A percentile compares a stretch with the other conserved stretches of the same genome.
Evolutionary conservation across 2,113 vertebrate species (phyloP).

Genomic region (Marmota flaviventris): DNA sequence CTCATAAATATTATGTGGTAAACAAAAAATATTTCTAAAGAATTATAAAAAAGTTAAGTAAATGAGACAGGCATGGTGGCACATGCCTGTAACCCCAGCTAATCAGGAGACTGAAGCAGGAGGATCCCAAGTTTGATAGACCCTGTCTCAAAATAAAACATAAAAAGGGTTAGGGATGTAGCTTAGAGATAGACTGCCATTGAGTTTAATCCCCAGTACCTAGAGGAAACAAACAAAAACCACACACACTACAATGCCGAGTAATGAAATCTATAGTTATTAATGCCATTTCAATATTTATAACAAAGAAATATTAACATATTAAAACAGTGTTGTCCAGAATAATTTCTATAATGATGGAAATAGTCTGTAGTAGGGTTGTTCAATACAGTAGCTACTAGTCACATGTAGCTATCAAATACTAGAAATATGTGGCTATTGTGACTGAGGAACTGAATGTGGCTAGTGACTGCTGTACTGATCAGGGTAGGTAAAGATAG

Average conservation of each 20-base stretch:
- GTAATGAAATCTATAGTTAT: constrained; percentile 18
- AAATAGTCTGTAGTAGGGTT: constrained; percentile 5
- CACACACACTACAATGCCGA: constrained; percentile 28
- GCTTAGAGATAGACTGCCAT: not conserved
- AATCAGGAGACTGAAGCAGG: not conserved
- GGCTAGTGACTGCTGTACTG: not conserved
- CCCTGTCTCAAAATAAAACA: not conserved
- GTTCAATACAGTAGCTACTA: constrained; percentile 2
- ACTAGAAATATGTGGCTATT: not conserved
- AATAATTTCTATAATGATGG: not conserved
- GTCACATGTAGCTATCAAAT: not conserved
- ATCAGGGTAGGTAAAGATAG: not conserved
- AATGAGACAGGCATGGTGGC: not conserved
- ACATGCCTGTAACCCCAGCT: not conserved
- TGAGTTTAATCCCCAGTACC: not conserved
- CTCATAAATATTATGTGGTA: not conserved
- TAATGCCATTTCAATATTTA: constrained; percentile 42
- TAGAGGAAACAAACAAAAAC: not conserved
- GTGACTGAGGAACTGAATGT: not conserved
- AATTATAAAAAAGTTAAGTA: not conserved
- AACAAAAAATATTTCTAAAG: not conserved
- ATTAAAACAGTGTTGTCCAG: not conserved
- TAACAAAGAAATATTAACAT: constrained; percentile 31
- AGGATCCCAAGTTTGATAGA: not conserved
- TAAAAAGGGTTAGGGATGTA: not conserved